These are phyloP conservation scores for Umimayanthus chanpuru DNA, from an alignment of 92 coral and sea anemone genomes.

Conservation along the genomic window DNA sequence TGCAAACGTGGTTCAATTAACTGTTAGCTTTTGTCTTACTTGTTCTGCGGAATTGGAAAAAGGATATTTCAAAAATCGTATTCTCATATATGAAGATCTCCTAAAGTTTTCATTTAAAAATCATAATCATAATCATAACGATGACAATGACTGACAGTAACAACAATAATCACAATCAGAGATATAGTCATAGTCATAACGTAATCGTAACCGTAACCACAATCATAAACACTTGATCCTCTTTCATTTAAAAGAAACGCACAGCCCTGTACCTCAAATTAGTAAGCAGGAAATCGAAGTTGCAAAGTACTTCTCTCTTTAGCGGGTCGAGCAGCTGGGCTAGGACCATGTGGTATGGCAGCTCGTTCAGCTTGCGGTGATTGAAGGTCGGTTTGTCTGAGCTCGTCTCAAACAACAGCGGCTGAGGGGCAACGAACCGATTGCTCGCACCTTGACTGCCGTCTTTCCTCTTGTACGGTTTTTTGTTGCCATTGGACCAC, in stretches of 20 bases:
- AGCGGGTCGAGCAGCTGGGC: slow-evolving; percentile 57
- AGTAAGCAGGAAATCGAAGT: slow-evolving; percentile 62
- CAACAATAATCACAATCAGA: too few species aligned
- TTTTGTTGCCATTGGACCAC: slow-evolving; percentile 67
- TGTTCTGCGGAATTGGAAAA: background rate
- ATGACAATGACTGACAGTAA: too few species aligned
- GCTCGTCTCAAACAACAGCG: slow-evolving; percentile 64
- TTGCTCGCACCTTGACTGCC: slow-evolving; percentile 58
- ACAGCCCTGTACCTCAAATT: slow-evolving; percentile 28
- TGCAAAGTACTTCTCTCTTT: slow-evolving; percentile 71
- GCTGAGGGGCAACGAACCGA: slow-evolving; percentile 80
- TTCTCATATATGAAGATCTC: too few species aligned
- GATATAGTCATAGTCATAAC: too few species aligned
- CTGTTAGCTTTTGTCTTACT: background rate
- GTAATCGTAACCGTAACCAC: too few species aligned
- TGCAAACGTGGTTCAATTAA: background rate
- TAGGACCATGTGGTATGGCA: slow-evolving; percentile 66
- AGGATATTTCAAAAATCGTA: background rate
- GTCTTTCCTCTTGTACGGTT: slow-evolving; percentile 60
- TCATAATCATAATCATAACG: too few species aligned
- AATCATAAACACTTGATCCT: too few species aligned
- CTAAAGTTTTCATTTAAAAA: too few species aligned
- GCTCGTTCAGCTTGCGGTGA: slow-evolving; percentile 72
- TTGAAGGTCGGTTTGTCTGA: slow-evolving; percentile 52
- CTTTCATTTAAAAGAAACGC: too few species aligned